Evolutionary conservation across 1,140 invertebrate species (phyloP), one percentile per base, ranked within the genome.

Genomic region (Drosophila azteca): DNA sequence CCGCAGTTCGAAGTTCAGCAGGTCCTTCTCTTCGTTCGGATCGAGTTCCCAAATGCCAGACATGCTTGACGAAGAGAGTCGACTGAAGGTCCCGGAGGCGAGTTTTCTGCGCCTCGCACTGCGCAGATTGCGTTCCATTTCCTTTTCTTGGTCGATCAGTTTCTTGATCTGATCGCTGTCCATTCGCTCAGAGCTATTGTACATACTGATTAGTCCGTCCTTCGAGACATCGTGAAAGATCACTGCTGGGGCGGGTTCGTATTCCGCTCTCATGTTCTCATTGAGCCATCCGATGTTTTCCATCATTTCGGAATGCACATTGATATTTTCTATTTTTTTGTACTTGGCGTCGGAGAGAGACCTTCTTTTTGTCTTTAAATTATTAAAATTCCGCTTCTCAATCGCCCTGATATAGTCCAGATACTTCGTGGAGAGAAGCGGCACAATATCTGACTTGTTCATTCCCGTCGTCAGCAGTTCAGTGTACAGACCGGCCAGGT

Each of bases 371-470:
- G 3, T 4, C 5, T 3, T 1, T 11, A 11, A 11, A 39, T 39
- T 39, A 0, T 20, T n/a, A 2, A 49, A n/a, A 0, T 17, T 22
- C 0, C 53, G 58, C 1, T 0, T 5, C 0, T 64, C 45, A 8
- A 83, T 71, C 1, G 22, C 29, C 0, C 26, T 45, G 0, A 84
- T 53, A 7, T 53, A 58, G 0, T 51, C 15, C 6, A 64, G 1
- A n/a, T 83, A 82, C 17, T 75, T 78, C 0, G 39, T 11, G 15
- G 24, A 41, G 1, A 83, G 35, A 2, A 53, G 8, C 0, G 52
- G 8, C 2, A 44, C n/a, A 0, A 52, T 31, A 1, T 48, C 44
- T 0, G 0, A 0, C 0, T 9, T n/a, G 2, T 0, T 1, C 0
- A 83, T 5, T 0, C 62, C 67, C 2, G 62, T 7, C 0, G 3